Conservation (phyloP, 2,113 vertebrate species). For the Australoheros scitulus region DNA sequence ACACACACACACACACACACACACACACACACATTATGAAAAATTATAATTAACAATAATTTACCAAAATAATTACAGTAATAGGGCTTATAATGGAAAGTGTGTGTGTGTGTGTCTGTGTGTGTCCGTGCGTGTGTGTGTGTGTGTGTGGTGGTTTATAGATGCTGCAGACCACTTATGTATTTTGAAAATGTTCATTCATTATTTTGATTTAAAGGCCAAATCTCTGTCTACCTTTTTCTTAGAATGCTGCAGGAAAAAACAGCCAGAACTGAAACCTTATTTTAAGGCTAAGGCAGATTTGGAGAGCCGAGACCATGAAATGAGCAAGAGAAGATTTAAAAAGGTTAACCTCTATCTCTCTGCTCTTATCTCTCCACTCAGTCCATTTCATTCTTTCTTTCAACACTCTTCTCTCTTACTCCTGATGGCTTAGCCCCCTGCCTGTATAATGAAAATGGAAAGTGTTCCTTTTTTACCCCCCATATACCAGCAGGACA, state of each 20-base stretch:
- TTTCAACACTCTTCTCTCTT: constrained; percentile 31
- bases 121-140: no score
- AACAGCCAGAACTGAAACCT: background rate
- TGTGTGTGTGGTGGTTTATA: background rate
- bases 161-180: background rate
- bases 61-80: background rate
- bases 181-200: background rate
- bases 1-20: no score
- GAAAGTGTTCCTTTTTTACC: constrained; percentile 22
- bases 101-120: no score
- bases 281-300: constrained; percentile 16
- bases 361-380: constrained; percentile 46
- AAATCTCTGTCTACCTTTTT: background rate
- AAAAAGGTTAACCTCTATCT: constrained; percentile 59
- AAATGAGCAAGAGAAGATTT: constrained; percentile 55
- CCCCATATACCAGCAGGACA: constrained; percentile 18
- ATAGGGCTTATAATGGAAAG: background rate
- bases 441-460: constrained; percentile 26
- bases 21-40: background rate
- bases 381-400: constrained; percentile 55
- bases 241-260: background rate
- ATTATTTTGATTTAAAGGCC: background rate
- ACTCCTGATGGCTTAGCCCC: constrained; percentile 27
- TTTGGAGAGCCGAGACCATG: constrained; percentile 31
- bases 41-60: background rate